phyloP scores from a whole-genome alignment of 2,113 vertebrate species.

The Ophiodon elongatus region DNA sequence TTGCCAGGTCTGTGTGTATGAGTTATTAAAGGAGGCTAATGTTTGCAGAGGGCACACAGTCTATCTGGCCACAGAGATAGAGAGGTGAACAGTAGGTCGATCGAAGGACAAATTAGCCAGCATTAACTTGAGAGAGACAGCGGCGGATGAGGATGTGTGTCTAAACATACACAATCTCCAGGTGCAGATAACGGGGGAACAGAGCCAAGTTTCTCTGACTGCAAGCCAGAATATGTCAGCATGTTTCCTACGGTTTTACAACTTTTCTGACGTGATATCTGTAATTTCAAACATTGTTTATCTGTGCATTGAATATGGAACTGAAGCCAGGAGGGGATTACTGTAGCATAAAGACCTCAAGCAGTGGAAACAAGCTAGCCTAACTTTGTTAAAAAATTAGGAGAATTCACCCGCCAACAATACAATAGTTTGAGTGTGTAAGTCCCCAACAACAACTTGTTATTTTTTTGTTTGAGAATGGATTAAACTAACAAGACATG shows the following conservation, averaged over 20 bases:
- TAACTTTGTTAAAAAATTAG: background rate
- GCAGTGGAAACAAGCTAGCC: background rate
- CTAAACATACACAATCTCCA: constrained; percentile 68
- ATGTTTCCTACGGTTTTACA: constrained; percentile 17
- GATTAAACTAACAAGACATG: background rate
- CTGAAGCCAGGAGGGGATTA: background rate
- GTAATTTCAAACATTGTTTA: constrained; percentile 32
- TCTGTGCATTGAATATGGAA: background rate
- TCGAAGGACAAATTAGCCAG: constrained; percentile 82
- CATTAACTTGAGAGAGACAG: constrained; percentile 74
- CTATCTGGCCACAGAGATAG: constrained; percentile 74
- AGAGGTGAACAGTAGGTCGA: constrained; percentile 78
- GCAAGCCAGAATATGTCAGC: constrained; percentile 3
- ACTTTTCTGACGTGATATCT: constrained; percentile 21
- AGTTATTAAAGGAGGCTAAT: constrained; percentile 17
- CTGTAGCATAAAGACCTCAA: background rate
- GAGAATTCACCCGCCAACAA: background rate
- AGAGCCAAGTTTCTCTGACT: constrained; percentile 38
- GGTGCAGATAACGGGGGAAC: constrained; percentile 29
- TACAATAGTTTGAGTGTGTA: background rate
- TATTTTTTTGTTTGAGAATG: background rate
- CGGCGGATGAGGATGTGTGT: constrained; percentile 65
- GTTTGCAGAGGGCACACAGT: constrained; percentile 46
- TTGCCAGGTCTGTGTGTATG: constrained; percentile 1
- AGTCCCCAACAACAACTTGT: background rate